Conservation (phyloP, 2,113 vertebrate genomes). For the Potamarius usumacintae region DNA sequence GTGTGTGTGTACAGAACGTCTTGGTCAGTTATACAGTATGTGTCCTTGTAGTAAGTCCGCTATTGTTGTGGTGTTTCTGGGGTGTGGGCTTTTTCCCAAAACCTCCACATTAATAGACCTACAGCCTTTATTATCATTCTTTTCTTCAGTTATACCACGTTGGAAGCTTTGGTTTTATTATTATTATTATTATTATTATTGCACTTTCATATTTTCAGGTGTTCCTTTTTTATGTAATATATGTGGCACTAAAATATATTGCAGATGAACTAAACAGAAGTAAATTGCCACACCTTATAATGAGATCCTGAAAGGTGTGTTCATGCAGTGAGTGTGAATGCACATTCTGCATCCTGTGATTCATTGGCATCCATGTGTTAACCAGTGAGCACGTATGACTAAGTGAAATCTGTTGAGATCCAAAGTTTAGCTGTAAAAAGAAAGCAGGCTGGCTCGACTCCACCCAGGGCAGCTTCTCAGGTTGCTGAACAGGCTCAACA, state of each 20-base stretch:
- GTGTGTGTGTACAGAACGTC: too few species aligned
- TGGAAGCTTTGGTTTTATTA: neutral
- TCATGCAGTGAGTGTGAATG: neutral
- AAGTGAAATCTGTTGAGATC: neutral
- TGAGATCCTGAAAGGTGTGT: neutral
- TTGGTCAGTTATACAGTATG: too few species aligned
- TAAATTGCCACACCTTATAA: neutral
- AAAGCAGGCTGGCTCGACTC: neutral
- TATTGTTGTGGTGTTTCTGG: neutral
- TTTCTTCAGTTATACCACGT: neutral
- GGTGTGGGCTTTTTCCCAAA: neutral
- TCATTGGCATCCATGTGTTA: too few species aligned
- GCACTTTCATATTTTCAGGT: neutral
- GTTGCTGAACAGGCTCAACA: slow-evolving; percentile 29
- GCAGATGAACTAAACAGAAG: neutral
- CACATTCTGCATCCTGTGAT: neutral
- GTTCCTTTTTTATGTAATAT: neutral
- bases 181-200: neutral
- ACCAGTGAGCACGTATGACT: neutral
- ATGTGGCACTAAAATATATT: neutral
- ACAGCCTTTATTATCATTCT: neutral
- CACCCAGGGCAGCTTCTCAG: slow-evolving; percentile 33
- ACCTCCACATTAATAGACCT: neutral
- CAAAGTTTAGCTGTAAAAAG: neutral
- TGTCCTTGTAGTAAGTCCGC: too few species aligned